These are phyloP conservation scores for Griposia aprilina DNA, from an alignment of 2,888 invertebrate species.

Conservation along the genomic window DNA sequence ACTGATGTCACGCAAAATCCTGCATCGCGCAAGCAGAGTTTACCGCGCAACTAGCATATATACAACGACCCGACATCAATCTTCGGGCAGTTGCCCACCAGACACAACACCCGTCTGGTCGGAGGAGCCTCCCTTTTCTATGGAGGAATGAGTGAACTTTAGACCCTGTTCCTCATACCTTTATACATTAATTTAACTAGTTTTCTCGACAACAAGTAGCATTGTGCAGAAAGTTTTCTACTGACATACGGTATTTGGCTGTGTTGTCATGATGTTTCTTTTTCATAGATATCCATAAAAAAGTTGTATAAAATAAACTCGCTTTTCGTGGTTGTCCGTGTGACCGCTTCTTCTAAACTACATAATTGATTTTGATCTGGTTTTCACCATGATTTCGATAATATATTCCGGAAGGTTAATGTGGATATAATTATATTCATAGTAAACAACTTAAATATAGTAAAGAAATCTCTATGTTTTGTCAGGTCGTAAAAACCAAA, in stretches of 20 bases:
- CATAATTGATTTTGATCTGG: not conserved
- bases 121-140: too few relatives aligned
- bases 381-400: not conserved
- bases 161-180: too few relatives aligned
- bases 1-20: too few relatives aligned
- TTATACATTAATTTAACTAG: conserved; percentile 44
- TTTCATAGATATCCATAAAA: not conserved
- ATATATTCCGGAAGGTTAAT: not conserved
- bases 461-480: not conserved
- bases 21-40: too few relatives aligned
- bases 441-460: not conserved
- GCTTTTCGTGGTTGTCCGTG: not conserved
- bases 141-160: too few relatives aligned
- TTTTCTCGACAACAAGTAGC: conserved; percentile 55
- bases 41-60: too few relatives aligned
- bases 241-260: conserved; percentile 2
- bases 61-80: too few relatives aligned
- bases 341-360: not conserved
- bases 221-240: conserved; percentile 40
- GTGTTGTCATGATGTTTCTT: not conserved
- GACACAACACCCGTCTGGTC: too few relatives aligned
- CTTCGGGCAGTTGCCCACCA: too few relatives aligned
- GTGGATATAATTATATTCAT: not conserved
- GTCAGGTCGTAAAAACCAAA: not conserved
- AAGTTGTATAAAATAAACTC: not conserved